phyloP scores from a whole-genome alignment of 2,113 vertebrate species.

The Catharus minimus region DNA sequence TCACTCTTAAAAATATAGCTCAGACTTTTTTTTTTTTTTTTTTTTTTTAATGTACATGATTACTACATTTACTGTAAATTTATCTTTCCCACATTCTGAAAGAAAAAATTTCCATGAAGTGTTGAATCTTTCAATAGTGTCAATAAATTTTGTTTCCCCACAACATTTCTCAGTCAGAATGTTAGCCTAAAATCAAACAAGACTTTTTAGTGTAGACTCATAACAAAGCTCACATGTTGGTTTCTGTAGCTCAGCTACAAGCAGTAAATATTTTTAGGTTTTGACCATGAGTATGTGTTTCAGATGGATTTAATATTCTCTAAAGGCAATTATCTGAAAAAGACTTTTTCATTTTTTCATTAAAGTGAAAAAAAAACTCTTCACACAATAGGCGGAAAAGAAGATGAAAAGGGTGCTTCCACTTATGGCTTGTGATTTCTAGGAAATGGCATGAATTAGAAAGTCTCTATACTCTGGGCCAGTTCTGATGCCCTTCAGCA shows the following conservation, averaged over 20 bases:
- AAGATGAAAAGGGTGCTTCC: background rate
- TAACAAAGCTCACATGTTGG: background rate
- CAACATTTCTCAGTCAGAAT: background rate
- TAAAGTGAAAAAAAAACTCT: background rate
- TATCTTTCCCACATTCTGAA: background rate
- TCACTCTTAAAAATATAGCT: background rate
- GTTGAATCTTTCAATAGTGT: background rate
- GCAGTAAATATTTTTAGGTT: background rate
- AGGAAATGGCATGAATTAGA: background rate
- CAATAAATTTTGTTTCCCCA: background rate
- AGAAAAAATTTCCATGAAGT: background rate
- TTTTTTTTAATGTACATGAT: background rate
- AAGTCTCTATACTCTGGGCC: background rate
- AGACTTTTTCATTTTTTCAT: background rate
- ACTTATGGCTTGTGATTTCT: background rate
- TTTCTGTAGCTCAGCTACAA: background rate
- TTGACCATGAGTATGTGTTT: background rate
- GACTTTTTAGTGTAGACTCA: background rate
- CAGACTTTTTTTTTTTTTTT: fast-evolving
- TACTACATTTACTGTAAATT: background rate
- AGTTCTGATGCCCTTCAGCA: background rate
- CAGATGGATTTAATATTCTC: background rate
- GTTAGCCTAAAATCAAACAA: background rate
- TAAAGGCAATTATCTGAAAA: background rate
- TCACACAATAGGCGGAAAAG: background rate